Conservation (phyloP, 2,888 invertebrate species). For the Pandemis heparana region DNA sequence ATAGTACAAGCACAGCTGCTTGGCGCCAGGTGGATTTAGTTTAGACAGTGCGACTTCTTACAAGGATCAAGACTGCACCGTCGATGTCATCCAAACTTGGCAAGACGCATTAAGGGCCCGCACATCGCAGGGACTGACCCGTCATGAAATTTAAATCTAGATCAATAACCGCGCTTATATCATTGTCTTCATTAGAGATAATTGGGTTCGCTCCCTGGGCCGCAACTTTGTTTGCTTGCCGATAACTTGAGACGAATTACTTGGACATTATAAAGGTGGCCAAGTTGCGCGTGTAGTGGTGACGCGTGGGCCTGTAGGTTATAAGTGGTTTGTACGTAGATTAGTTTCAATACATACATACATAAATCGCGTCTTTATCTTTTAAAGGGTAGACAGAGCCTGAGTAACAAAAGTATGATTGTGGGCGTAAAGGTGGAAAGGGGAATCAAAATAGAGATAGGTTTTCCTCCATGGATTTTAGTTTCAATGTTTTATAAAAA, state of each 20-base stretch:
- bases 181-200: slow-evolving; percentile 87
- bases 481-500: background rate
- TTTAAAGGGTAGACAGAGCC: too few species aligned
- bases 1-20: too few species aligned
- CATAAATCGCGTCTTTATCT: too few species aligned
- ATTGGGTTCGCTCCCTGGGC: slow-evolving; percentile 84
- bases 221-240: slow-evolving; percentile 82
- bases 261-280: slow-evolving; percentile 61
- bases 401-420: too few species aligned
- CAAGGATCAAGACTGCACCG: slow-evolving; percentile 60
- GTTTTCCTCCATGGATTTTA: too few species aligned
- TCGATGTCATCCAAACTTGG: slow-evolving; percentile 69
- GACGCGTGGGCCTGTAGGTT: slow-evolving; percentile 22
- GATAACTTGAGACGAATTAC: slow-evolving; percentile 85
- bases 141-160: slow-evolving; percentile 86
- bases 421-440: too few species aligned
- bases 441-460: too few species aligned
- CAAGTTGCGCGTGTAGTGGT: slow-evolving; percentile 34
- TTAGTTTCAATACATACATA: background rate
- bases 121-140: slow-evolving; percentile 84
- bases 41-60: slow-evolving; percentile 45
- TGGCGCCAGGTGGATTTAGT: too few species aligned
- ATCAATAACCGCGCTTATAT: slow-evolving; percentile 86
- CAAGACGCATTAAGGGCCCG: slow-evolving; percentile 84
- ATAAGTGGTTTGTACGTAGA: slow-evolving; percentile 6